These are phyloP conservation scores for Pteropus rufus DNA, from an alignment of 2,797 vertebrate genomes.

Conservation along the genomic window DNA sequence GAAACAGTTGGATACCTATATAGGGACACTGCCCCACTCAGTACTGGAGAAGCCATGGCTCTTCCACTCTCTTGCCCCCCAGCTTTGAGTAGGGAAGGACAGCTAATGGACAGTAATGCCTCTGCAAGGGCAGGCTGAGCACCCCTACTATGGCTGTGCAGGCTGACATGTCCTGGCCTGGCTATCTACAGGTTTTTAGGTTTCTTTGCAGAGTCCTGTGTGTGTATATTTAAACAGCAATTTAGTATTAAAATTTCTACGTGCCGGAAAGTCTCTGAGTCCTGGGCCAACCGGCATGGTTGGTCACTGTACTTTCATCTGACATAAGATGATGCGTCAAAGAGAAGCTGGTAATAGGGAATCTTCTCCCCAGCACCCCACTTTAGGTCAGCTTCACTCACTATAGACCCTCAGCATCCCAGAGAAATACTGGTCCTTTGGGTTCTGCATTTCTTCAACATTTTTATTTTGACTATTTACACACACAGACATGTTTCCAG, in stretches of 20 bases:
- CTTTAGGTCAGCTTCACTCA: neutral
- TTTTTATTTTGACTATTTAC: neutral
- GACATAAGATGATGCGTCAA: neutral
- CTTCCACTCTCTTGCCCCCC: neutral
- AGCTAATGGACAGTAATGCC: too few relatives aligned
- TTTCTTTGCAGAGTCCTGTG: neutral
- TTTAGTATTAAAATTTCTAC: neutral
- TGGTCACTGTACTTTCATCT: neutral
- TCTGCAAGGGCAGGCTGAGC: neutral
- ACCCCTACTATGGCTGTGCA: rapidly evolving
- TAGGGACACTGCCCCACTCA: neutral
- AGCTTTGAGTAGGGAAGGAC: neutral
- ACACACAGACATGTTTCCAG: neutral
- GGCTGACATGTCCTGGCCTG: neutral
- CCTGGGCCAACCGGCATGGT: neutral
- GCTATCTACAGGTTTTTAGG: neutral
- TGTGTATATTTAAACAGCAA: neutral
- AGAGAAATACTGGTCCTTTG: neutral
- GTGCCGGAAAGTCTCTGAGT: neutral
- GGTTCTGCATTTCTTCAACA: neutral
- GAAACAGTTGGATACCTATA: too few relatives aligned
- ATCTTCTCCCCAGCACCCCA: neutral
- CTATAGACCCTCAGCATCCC: neutral
- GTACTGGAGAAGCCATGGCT: neutral
- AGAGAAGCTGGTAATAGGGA: neutral